Evolutionary conservation across 1,140 invertebrate genomes (phyloP).

Genomic region (roundworm (Caenorhabditis elegans)): WBcel235 BX284606.5:12459001-12459500

Average conservation of each 20-base stretch:
- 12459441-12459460: too few species aligned
- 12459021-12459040: too few species aligned
- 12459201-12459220: slow-evolving; percentile 45
- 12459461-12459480: too few species aligned
- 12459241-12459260: neutral
- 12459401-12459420: slow-evolving; percentile 42
- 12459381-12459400: slow-evolving; percentile 40
- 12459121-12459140: neutral
- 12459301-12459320: slow-evolving; percentile 55
- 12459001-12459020: too few species aligned
- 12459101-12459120: neutral
- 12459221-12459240: slow-evolving; percentile 55
- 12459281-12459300: slow-evolving; percentile 58
- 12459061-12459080: too few species aligned
- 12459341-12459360: slow-evolving; percentile 49
- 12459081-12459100: too few species aligned
- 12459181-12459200: slow-evolving; percentile 18
- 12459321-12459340: slow-evolving; percentile 56
- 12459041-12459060: too few species aligned
- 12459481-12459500: too few species aligned
- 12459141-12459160: neutral
- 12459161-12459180: neutral
- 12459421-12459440: neutral
- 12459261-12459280: slow-evolving; percentile 30
- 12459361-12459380: slow-evolving; percentile 18